Evolutionary conservation across 2,113 vertebrate species (phyloP).

Genomic region (Calidris pugnax): DNA sequence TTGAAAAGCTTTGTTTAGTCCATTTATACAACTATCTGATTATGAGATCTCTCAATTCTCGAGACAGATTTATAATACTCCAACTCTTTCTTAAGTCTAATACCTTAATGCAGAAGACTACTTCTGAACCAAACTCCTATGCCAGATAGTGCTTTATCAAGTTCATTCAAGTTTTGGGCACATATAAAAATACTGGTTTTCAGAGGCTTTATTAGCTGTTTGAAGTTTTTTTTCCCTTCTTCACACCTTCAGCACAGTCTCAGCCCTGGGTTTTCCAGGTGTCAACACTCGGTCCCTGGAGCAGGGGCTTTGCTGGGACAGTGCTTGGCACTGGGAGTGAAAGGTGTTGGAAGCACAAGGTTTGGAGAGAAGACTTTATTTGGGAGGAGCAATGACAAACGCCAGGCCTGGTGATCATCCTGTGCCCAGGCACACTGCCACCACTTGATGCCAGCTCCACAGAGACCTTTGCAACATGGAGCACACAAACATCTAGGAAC

Average conservation of each 20-base stretch:
- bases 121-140: background rate
- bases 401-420: background rate
- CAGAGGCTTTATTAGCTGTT: background rate
- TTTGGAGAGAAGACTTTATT: background rate
- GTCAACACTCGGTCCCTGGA: fast-evolving
- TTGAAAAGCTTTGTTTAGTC: background rate
- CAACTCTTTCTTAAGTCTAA: background rate
- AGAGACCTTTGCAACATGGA: background rate
- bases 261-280: background rate
- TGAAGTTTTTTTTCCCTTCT: background rate
- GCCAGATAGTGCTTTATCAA: background rate
- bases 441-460: background rate
- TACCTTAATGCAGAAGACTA: background rate
- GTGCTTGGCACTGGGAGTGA: fast-evolving
- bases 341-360: background rate
- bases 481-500: background rate
- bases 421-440: fast-evolving
- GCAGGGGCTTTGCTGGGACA: background rate
- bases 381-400: fast-evolving
- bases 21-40: no score
- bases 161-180: background rate
- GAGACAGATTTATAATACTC: fast-evolving
- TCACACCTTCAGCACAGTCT: background rate
- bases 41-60: fast-evolving
- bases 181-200: fast-evolving